phyloP scores from a whole-genome alignment of 2,113 vertebrate genomes.

The Brienomyrus longianalis region DNA sequence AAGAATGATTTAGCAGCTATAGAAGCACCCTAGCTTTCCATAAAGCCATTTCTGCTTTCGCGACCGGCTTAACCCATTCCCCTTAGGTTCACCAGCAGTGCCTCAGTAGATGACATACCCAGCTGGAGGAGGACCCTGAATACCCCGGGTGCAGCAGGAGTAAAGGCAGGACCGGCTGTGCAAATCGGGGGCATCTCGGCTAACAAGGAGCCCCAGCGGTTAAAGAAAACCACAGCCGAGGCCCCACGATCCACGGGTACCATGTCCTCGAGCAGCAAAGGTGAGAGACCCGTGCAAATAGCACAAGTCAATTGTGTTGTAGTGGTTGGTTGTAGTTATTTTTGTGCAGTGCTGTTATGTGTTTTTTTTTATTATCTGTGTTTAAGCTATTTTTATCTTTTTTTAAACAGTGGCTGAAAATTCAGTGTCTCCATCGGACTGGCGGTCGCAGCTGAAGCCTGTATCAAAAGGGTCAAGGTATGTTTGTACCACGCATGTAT shows the following conservation, averaged over 20 bases:
- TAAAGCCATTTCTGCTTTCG: background rate
- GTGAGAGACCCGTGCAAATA: slow-evolving; percentile 23
- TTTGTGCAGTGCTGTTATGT: background rate
- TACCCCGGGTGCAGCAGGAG: background rate
- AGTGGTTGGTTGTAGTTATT: background rate
- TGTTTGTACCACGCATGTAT: slow-evolving; percentile 37
- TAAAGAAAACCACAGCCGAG: background rate
- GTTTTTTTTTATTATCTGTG: background rate
- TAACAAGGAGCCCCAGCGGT: background rate
- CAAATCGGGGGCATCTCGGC: background rate
- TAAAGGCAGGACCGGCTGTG: background rate
- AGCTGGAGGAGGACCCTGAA: slow-evolving; percentile 13
- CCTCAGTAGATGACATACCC: background rate
- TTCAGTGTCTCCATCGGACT: slow-evolving; percentile 63
- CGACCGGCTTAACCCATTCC: background rate
- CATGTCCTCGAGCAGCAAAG: slow-evolving; percentile 35
- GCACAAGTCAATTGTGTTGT: background rate
- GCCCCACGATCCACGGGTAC: slow-evolving; percentile 1
- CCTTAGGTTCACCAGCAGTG: background rate
- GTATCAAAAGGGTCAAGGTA: slow-evolving; percentile 60
- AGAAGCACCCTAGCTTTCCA: background rate
- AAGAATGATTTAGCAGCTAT: background rate
- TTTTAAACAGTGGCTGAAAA: slow-evolving; percentile 31
- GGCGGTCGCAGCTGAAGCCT: slow-evolving; percentile 78
- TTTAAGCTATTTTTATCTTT: background rate